Evolutionary conservation across 2,888 invertebrate species (phyloP).

Genomic region (Drosophila yooni): DNA sequence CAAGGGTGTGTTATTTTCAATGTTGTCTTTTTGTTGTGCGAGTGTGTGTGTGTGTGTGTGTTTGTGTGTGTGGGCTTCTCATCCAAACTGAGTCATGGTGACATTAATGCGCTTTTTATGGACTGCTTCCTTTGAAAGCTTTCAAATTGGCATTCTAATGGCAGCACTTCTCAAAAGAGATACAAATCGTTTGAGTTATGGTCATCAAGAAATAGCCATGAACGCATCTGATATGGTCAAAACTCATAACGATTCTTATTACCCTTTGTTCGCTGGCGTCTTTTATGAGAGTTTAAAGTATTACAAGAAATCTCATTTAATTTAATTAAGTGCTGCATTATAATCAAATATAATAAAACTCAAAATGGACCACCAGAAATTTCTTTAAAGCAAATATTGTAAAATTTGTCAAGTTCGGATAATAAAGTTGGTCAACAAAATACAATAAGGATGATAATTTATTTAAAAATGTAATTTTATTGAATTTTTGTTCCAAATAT

Average conservation of each 20-base stretch:
- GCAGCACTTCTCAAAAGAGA: conserved; percentile 79
- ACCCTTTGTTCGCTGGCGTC: conserved; percentile 27
- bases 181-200: conserved; percentile 76
- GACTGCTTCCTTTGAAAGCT: conserved; percentile 74
- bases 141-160: conserved; percentile 77
- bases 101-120: conserved; percentile 78
- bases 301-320: conserved; percentile 48
- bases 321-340: conserved; percentile 23
- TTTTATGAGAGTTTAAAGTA: conserved; percentile 53
- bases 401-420: neutral
- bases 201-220: conserved; percentile 53
- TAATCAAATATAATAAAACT: neutral
- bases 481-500: neutral
- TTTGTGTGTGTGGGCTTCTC: conserved; percentile 56
- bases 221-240: conserved; percentile 70
- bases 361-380: neutral
- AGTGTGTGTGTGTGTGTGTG: conserved; percentile 35
- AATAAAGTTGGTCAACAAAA: neutral
- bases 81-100: conserved; percentile 70
- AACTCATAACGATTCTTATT: conserved; percentile 68
- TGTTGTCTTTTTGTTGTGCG: conserved; percentile 10
- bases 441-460: neutral
- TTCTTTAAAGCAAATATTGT: neutral
- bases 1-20: conserved; percentile 36
- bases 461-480: neutral